Evolutionary conservation across 2,888 invertebrate genomes (phyloP), one percentile per base, ranked within the genome.

Genomic region (Apotomis capreana): DNA sequence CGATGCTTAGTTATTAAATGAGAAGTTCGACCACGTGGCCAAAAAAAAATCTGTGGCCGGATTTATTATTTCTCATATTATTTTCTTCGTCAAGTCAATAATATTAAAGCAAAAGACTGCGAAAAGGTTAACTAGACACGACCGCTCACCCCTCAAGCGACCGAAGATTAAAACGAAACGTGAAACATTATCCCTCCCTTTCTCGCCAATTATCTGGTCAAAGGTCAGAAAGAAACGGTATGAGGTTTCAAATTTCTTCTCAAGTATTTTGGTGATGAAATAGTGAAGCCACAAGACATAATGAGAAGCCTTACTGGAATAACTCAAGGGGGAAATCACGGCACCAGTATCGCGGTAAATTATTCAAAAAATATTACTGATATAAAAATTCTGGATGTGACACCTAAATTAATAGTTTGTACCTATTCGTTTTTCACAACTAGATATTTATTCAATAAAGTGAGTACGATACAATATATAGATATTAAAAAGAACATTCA

Each of bases 281-380:
- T 65, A 57, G 70, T 51, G 70, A 70, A 70, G 64, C 70, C 70
- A 12, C 40, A 57, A 13, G 40, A 58, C 40, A 52, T 70, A 70
- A 70, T 65, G 44, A 70, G 70, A 70, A 70, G 52, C 70, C 70
- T 59, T 62, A 69, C 60, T 63, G 57, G 26, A 60, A 64, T 63
- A 63, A 63, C 37, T 58, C 57, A 58, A 36, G 40, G 69, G 69
- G 69, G 57, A 69, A 62, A 69, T 63, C 69, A 55, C n/a, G 54
- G 61, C 60, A 51, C 8, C 63, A 36, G 57, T 62, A 62, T 69
- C 62, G 57, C 40, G 58, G 62, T 64, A 54, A 62, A 59, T 62
- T 67, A 67, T 70, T 60, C 54, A 61, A 67, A 70, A 60, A 59
- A 68, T 36, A 36, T 59, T 1, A 70, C 46, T 9, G 65, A 65